A percentile compares a stretch with the other conserved stretches of the same genome.
Conservation (phyloP, 2,797 vertebrate genomes). For the Sciurus vulgaris region DNA sequence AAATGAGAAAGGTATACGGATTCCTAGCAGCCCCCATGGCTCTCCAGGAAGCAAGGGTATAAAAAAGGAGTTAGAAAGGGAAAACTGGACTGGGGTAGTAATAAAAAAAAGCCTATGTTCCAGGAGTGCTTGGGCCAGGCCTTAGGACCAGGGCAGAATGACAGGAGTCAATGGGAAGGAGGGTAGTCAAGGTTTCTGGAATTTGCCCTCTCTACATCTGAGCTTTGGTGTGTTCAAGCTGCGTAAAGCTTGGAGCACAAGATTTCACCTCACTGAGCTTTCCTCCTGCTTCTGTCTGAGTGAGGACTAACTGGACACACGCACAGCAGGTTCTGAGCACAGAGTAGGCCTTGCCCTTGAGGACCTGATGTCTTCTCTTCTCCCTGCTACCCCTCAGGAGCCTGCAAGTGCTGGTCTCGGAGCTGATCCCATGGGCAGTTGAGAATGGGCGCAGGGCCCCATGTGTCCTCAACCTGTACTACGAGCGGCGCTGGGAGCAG, state of each 20-base stretch:
- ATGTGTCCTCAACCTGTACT: constrained; percentile 94
- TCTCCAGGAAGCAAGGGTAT: background rate
- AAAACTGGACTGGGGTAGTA: background rate
- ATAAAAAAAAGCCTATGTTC: background rate
- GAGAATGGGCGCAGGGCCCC: constrained; percentile 89
- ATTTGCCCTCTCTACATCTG: background rate
- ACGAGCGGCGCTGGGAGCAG: constrained; percentile 96
- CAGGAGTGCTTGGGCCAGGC: background rate
- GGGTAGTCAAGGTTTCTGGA: background rate
- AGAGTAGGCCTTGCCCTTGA: accelerated
- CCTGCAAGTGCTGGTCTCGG: constrained; percentile 88
- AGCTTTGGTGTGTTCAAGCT: background rate
- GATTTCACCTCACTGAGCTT: background rate
- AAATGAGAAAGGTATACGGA: background rate
- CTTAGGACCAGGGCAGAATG: background rate
- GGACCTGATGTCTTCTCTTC: background rate
- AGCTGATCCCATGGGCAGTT: constrained; percentile 95
- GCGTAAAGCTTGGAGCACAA: background rate
- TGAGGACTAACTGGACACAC: background rate
- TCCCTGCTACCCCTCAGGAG: constrained; percentile 85
- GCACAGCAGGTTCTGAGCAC: background rate
- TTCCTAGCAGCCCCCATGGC: background rate
- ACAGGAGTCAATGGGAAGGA: background rate
- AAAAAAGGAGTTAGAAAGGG: background rate
- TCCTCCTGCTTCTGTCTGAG: background rate